phyloP scores from a whole-genome alignment of 2,113 vertebrate species.

The Carettochelys insculpta region DNA sequence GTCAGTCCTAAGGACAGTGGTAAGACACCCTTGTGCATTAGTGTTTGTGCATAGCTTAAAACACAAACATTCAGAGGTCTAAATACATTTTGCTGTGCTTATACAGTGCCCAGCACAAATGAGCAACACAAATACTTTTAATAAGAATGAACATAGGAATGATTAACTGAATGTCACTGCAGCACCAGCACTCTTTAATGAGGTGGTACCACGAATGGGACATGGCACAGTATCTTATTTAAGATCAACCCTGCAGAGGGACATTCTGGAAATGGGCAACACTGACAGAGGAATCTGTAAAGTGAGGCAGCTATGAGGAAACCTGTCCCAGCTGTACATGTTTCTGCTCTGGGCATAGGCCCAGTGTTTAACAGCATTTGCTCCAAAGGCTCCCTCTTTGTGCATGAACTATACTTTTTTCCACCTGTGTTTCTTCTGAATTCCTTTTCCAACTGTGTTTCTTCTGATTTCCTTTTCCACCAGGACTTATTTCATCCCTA shows the following conservation, averaged over 20 bases:
- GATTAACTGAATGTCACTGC: neutral
- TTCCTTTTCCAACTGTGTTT: neutral
- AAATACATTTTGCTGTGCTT: neutral
- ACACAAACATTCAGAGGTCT: neutral
- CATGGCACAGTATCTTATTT: neutral
- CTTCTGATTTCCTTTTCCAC: neutral
- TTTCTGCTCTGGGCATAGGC: neutral
- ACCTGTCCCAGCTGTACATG: neutral
- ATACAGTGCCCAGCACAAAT: neutral
- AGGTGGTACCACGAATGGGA: neutral
- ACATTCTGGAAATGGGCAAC: neutral
- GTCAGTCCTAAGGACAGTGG: neutral
- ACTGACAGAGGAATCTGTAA: neutral
- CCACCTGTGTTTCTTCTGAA: neutral
- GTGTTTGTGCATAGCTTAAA: fast-evolving
- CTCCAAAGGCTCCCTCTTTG: neutral
- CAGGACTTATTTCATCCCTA: neutral
- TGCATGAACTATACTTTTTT: neutral
- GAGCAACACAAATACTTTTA: neutral
- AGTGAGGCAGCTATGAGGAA: neutral
- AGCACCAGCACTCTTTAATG: neutral
- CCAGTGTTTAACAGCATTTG: neutral
- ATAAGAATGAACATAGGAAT: neutral
- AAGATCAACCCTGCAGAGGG: neutral
- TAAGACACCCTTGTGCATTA: neutral